Evolutionary conservation across 2,113 vertebrate species (phyloP).

Genomic region (Taxidea taxus): DNA sequence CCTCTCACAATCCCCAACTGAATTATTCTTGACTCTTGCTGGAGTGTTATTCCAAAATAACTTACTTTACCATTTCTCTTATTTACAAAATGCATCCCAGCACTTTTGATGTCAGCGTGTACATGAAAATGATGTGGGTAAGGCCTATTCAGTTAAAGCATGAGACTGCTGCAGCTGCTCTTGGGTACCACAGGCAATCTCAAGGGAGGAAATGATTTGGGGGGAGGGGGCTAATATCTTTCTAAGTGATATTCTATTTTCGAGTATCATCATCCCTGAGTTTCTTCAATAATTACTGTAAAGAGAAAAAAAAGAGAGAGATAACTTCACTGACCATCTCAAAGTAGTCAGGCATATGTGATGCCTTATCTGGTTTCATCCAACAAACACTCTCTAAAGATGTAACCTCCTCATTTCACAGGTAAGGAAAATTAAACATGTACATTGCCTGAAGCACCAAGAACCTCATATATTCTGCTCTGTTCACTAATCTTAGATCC

Average conservation of each 20-base stretch:
- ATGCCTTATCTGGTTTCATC: not conserved
- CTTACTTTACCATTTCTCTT: not conserved
- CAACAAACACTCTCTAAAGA: not conserved
- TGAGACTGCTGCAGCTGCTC: not conserved
- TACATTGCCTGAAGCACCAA: not conserved
- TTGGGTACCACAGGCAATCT: not conserved
- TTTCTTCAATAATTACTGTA: not conserved
- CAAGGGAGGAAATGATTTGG: not conserved
- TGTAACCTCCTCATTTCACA: not conserved
- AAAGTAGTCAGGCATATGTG: not conserved
- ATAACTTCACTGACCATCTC: not conserved
- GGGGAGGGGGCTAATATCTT: fast-evolving
- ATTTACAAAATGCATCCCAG: not conserved
- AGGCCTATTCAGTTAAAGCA: not conserved
- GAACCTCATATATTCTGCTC: not conserved
- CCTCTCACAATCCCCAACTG: not conserved
- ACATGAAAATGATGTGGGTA: not conserved
- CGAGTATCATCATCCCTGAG: not conserved
- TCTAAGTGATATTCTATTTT: not conserved
- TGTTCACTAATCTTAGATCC: not conserved
- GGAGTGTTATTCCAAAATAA: not conserved
- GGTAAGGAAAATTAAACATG: not conserved
- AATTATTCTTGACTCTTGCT: not conserved
- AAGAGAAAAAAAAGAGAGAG: not conserved
- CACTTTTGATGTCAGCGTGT: not conserved